A percentile compares a stretch with the other conserved stretches of the same genome.
Evolutionary conservation across 2,113 vertebrate genomes (phyloP).

Genomic region (Fregetta grallaria): DNA sequence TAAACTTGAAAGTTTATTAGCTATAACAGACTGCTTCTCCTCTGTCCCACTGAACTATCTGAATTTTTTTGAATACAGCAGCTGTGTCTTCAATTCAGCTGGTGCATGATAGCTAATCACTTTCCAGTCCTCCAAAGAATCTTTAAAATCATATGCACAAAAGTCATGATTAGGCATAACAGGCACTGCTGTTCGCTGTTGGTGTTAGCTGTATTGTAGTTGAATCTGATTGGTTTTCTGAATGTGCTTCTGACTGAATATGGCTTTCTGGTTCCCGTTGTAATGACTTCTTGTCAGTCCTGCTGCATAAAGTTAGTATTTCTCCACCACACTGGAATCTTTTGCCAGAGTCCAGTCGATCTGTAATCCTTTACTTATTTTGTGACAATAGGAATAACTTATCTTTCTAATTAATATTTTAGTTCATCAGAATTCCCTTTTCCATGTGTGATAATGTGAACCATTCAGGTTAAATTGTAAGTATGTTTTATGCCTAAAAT

Average conservation of each 20-base stretch:
- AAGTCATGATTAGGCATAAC: not conserved
- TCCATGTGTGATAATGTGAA: not conserved
- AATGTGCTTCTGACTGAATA: not conserved
- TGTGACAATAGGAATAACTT: not conserved
- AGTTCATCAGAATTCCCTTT: not conserved
- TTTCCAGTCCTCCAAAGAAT: slow-evolving; percentile 8
- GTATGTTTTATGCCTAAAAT: not conserved
- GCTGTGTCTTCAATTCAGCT: slow-evolving; percentile 52
- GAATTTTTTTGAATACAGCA: slow-evolving; percentile 46
- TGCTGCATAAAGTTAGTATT: not conserved
- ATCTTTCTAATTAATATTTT: not conserved
- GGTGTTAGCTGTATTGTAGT: not conserved
- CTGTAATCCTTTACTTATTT: not conserved
- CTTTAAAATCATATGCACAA: slow-evolving; percentile 14
- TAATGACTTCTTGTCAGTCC: not conserved
- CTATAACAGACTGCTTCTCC: slow-evolving; percentile 23
- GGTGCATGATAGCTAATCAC: not conserved
- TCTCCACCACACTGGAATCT: not conserved
- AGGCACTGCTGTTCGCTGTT: not conserved
- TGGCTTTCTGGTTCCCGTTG: not conserved
- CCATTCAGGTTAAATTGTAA: not conserved
- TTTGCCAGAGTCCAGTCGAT: not conserved
- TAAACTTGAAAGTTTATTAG: slow-evolving; percentile 45
- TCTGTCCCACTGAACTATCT: slow-evolving; percentile 12
- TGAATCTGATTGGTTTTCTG: not conserved